phyloP scores from a whole-genome alignment of 2,888 invertebrate genomes.

The Diachrysia chrysitis region DNA sequence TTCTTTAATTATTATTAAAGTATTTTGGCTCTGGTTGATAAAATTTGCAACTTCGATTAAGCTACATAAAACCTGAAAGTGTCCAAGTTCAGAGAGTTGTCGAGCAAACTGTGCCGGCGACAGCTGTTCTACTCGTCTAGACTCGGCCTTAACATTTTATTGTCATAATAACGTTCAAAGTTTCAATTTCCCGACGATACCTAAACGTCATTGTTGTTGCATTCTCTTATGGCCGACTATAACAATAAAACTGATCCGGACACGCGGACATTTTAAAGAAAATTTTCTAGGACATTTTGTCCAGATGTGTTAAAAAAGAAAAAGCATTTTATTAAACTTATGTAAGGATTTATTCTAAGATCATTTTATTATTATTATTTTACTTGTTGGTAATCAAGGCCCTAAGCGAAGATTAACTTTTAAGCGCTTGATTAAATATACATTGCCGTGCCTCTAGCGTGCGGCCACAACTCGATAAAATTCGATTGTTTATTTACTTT shows the following conservation, averaged over 20 bases:
- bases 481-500: no score
- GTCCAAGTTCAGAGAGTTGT: constrained; percentile 5
- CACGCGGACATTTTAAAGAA: no score
- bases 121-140: constrained; percentile 40
- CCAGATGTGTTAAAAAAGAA: constrained; percentile 27
- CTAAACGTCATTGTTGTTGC: constrained; percentile 16
- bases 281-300: constrained; percentile 16
- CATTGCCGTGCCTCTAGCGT: no score
- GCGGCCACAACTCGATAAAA: no score
- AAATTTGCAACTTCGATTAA: no score
- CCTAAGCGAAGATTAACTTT: no score
- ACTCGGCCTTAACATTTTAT: constrained; percentile 44
- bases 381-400: no score
- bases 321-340: constrained; percentile 16
- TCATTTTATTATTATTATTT: no score
- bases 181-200: constrained; percentile 30
- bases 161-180: constrained; percentile 32
- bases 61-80: constrained; percentile 12
- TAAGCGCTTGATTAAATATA: no score
- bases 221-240: constrained; percentile 10
- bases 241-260: constrained; percentile 13
- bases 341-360: no score
- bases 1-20: no score
- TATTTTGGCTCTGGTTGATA: no score
- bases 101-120: constrained; percentile 15